Base-by-base conservation (phyloP, 2,888 invertebrate species). In the Tridacna gigas region DNA sequence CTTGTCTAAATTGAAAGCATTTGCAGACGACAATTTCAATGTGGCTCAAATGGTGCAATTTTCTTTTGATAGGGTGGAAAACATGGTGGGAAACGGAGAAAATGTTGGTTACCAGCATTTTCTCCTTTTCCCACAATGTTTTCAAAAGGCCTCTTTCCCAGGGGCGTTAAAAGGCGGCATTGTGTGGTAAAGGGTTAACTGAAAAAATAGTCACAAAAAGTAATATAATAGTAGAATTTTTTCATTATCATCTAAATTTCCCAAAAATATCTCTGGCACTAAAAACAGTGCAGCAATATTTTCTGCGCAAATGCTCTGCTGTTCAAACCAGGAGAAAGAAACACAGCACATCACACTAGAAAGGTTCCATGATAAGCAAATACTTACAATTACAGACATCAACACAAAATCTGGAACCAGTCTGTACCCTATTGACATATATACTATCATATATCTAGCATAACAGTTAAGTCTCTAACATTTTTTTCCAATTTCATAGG, bases 381-480 rank as follows among this genome's bases (percentile, higher is more conserved):
- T 81, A 89, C 92, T 90, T 88, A 91, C 90, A 73, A 91, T 90
- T 22, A 82, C 82, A 18, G 83, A 77, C 20, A 84, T 88, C 51
- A 92, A 67, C 37, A 91, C 67, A 63, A 89, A 25, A 71, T 89
- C 90, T 73, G 92, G 91, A 67, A 92, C 85, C 26, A 90, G 77
- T 74, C 86, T 88, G 45, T 88, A 90, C 4, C 88, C 90, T 77
- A 92, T 86, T 26, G 85, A 80, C 12, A 73, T 77, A 77, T 88
- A 91, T 22, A 89, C 86, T n/a, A 86, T 48, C 75, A 90, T 88
- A 87, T 91, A 91, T 86, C 91, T 91, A 71, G 0, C 48, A n/a
- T 15, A 2, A 11, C 1, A 22, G 78, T 86, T 82, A 84, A 85
- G 80, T 60, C n/a, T 28, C 1, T 25, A 22, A 63, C 13, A n/a